Evolutionary conservation across 2,113 vertebrate genomes (phyloP), one percentile per base, ranked within the genome.

Genomic region (Edolisoma coerulescens): DNA sequence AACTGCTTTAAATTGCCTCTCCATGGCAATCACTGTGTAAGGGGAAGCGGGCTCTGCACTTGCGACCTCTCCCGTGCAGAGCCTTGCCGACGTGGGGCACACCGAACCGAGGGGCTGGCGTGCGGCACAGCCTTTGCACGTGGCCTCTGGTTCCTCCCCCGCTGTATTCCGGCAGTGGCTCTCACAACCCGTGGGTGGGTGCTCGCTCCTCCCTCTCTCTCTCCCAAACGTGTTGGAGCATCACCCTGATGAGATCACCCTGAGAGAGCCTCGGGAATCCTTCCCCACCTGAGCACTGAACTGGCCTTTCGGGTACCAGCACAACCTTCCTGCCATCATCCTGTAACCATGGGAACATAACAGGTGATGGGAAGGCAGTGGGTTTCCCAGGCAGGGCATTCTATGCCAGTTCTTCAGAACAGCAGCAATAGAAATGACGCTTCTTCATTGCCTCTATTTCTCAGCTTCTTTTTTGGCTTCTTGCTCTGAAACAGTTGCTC

Each of bases 181-280:
- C 9, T 56, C 49, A 27, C 1, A 5, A 0, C 14, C 21, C 37
- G 1, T 0, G 3, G 0, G 4, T 22, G 42, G 11, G 6, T 54
- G 42, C 23, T 42, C 63, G 28, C 90, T 89, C 32, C 60, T 93
- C 33, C 32, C 2, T 23, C 52, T 13, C 3, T 19, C 11, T 23
- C 23, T 37, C 30, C 24, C 13, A 18, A 3, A 39, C 0, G 1
- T 39, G 42, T 73, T 42, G 37, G 57, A 87, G 69, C 30, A 52
- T 42, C 2, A 0, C 13, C 16, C 11, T 20, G 32, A 57, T n/a
- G n/a, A n/a, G n/a, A 27, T 42, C 2, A 0, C 13, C 16, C 11
- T 20, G 32, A 57, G 0, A 1, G 49, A 45, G 33, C 7, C 42
- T 50, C 11, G 2, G 28, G 71, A 71, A 12, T 16, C 47, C 16